Evolutionary conservation across 2,888 invertebrate species (phyloP), one percentile per base, ranked within the genome.

Genomic region (Xestia sexstrigata): DNA sequence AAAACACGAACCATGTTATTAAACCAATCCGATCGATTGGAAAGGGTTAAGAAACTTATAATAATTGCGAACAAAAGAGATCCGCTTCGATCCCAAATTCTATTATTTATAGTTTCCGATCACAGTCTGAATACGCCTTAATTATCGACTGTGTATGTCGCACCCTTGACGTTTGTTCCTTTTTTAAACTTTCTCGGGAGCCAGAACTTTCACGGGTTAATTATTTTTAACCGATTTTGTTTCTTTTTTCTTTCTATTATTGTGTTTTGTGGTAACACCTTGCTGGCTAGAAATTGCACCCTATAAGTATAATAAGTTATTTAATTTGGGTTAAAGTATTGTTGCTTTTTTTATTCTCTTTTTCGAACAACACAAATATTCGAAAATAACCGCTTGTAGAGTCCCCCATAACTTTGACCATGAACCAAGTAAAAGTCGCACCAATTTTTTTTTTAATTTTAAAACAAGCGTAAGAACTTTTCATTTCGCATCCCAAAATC

Each of bases 41-140:
- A 95, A 94, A 95, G 96, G 97, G 95, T 95, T 95, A 90, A 92
- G 92, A 91, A 94, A 93, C 92, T 93, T 94, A 93, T 95, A 94
- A 95, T 96, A 94, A 95, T 94, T 93, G 90, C 87, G 90, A 92
- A 97, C 96, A 97, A 97, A 94, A 90, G 96, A 95, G 94, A 97
- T 97, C 97, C 97, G 97, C 96, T 95, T 93, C 93, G 92, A 93
- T 94, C 94, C 94, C 93, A 93, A 95, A 91, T 95, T 95, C 94
- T 95, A 95, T 96, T 96, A 96, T 96, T 96, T 96, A 96, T 94
- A 95, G 94, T 95, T 96, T 96, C 96, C 96, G 96, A 96, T 96
- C 95, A 92, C 89, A 92, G 93, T 93, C 91, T 97, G 96, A 96
- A 96, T 96, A 96, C 95, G 94, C 96, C 96, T 96, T 97, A 97